A percentile compares a stretch with the other conserved stretches of the same genome.
phyloP scores from a whole-genome alignment of 2,113 vertebrate species.

The Silurus glanis region DNA sequence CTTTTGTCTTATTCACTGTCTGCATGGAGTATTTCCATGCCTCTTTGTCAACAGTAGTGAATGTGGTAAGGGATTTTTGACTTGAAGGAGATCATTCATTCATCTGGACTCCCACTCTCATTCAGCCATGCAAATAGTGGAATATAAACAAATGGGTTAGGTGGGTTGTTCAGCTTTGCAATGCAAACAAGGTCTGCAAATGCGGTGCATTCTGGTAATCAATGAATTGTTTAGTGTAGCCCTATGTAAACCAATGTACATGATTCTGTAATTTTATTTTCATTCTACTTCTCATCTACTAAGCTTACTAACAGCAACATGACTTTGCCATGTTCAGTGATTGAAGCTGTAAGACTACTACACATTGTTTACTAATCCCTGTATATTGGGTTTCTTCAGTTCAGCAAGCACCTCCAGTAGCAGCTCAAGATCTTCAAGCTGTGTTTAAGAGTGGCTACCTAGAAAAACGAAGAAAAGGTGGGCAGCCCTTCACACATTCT shows the following conservation, averaged over 20 bases:
- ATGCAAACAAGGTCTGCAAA: conserved; percentile 46
- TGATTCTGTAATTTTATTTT: conserved; percentile 7
- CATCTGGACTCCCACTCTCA: conserved; percentile 26
- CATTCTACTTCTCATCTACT: neutral
- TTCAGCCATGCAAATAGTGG: conserved; percentile 49
- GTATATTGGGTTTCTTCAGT: conserved; percentile 62
- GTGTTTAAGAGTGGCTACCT: conserved; percentile 90
- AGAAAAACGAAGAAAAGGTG: conserved; percentile 95
- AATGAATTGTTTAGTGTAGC: conserved; percentile 11
- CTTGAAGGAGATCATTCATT: conserved; percentile 35
- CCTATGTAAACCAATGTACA: conserved; percentile 17
- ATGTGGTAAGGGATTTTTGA: neutral
- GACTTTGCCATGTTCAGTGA: neutral
- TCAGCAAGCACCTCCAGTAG: conserved; percentile 83
- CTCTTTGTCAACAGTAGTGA: conserved; percentile 35
- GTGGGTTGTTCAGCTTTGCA: conserved; percentile 42
- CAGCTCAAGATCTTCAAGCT: conserved; percentile 85
- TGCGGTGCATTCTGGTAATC: conserved; percentile 38
- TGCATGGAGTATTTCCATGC: conserved; percentile 22
- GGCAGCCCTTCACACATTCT: conserved; percentile 19
- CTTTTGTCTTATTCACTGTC: conserved; percentile 14
- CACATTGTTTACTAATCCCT: conserved; percentile 12
- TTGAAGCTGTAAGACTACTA: neutral
- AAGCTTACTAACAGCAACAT: neutral
- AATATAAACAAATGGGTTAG: conserved; percentile 37